phyloP scores from a whole-genome alignment of 2,888 invertebrate species.

The Dinocampus coccinellae region DNA sequence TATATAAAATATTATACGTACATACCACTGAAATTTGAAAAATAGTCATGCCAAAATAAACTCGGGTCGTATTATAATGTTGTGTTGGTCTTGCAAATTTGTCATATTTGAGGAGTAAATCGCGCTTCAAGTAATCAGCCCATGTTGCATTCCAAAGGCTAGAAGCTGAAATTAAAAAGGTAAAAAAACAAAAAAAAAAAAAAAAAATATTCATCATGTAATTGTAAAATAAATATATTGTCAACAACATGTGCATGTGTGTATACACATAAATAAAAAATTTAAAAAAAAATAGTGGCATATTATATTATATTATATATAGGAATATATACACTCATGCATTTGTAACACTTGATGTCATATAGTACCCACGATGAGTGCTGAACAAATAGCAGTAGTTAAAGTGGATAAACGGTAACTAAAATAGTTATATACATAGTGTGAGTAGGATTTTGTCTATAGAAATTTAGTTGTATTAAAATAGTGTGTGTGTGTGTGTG shows the following conservation, averaged over 20 bases:
- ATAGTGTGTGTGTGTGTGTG: too few relatives aligned
- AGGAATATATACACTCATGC: neutral
- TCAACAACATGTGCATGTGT: neutral
- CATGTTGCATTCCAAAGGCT: constrained; percentile 73
- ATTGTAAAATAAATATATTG: neutral
- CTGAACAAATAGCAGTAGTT: constrained; percentile 36
- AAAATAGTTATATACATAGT: too few relatives aligned
- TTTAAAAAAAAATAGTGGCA: too few relatives aligned
- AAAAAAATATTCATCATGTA: neutral
- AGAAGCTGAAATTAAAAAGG: constrained; percentile 52
- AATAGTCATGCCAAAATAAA: constrained; percentile 73
- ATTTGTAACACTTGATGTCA: neutral
- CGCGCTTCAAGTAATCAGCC: constrained; percentile 72
- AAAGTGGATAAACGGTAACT: constrained; percentile 43
- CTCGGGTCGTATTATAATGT: constrained; percentile 71
- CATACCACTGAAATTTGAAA: constrained; percentile 76
- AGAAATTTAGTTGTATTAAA: neutral
- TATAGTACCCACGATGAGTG: constrained; percentile 39
- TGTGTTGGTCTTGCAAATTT: constrained; percentile 73
- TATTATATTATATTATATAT: too few relatives aligned
- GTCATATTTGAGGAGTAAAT: constrained; percentile 73
- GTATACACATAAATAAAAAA: neutral
- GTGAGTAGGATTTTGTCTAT: too few relatives aligned
- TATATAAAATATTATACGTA: constrained; percentile 22
- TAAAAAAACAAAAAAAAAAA: too few relatives aligned